Evolutionary conservation across 2,113 vertebrate genomes (phyloP).

Genomic region (Cromileptes altivelis): DNA sequence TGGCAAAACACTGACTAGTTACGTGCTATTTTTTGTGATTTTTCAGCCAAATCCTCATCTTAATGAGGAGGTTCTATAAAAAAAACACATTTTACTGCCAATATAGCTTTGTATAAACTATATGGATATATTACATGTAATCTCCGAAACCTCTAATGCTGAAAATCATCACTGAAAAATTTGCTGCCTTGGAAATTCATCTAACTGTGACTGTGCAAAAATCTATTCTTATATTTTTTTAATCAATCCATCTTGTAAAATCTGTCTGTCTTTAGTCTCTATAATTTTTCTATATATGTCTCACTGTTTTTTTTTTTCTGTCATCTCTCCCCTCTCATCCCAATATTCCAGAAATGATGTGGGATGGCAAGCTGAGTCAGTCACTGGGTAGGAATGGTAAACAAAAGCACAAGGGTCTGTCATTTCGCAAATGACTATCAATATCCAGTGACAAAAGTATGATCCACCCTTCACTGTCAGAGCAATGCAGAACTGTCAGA

Average conservation of each 20-base stretch:
- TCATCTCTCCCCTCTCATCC: not conserved
- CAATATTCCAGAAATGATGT: conserved; percentile 32
- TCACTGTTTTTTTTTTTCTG: not conserved
- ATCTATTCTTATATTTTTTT: not conserved
- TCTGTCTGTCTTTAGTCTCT: not conserved
- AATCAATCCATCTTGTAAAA: not conserved
- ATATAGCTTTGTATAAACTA: not conserved
- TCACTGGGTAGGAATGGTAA: conserved; percentile 8
- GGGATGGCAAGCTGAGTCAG: conserved; percentile 7
- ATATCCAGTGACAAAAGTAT: conserved; percentile 5
- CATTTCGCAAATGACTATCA: conserved; percentile 6
- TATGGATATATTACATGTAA: not conserved
- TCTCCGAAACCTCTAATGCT: too few relatives aligned
- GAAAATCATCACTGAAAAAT: not conserved
- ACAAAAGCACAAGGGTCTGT: conserved; percentile 24
- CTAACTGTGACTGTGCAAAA: not conserved
- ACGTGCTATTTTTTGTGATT: not conserved
- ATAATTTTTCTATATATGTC: not conserved
- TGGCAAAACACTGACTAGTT: not conserved
- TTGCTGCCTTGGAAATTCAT: too few relatives aligned
- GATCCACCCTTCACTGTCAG: not conserved
- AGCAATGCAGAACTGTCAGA: not conserved
- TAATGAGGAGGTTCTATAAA: not conserved
- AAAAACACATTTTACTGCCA: not conserved
- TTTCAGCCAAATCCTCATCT: not conserved